Conservation (phyloP, 2,113 vertebrate genomes). For the Phrynosoma blainvillii region DNA sequence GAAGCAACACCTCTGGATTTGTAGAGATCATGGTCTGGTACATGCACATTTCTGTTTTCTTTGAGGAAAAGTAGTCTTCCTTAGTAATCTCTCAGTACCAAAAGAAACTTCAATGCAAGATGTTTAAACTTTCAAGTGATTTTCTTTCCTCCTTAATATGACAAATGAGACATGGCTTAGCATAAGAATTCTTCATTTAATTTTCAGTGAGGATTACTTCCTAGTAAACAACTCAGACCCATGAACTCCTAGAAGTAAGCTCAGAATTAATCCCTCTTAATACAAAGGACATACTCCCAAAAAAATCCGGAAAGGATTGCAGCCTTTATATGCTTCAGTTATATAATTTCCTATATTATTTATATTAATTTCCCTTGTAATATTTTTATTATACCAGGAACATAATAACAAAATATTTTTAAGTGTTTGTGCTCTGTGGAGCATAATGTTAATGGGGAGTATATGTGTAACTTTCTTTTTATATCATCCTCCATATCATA, state of each 20-base stretch:
- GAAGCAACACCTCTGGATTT: slow-evolving; percentile 39
- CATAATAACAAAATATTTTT: too few relatives aligned
- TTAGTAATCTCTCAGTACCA: slow-evolving; percentile 9
- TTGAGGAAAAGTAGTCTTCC: slow-evolving; percentile 45
- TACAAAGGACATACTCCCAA: neutral
- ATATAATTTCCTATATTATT: neutral
- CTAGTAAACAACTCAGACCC: neutral
- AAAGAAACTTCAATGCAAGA: slow-evolving; percentile 31
- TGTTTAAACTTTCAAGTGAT: slow-evolving; percentile 7
- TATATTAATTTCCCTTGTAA: neutral
- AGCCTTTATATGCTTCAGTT: neutral
- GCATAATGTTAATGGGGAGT: too few relatives aligned
- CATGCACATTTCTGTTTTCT: slow-evolving; percentile 45
- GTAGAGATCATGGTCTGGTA: neutral
- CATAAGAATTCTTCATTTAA: slow-evolving; percentile 35
- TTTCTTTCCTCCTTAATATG: slow-evolving; percentile 11
- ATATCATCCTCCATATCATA: too few relatives aligned
- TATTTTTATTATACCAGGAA: neutral
- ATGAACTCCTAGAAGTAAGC: neutral
- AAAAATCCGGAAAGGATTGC: neutral
- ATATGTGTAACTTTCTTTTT: too few relatives aligned
- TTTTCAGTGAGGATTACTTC: slow-evolving; percentile 8
- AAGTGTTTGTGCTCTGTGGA: too few relatives aligned
- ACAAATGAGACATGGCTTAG: slow-evolving; percentile 16
- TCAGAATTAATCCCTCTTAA: neutral